These are phyloP conservation scores for Nettapus auritus DNA, from an alignment of 2,113 vertebrate species.

Conservation along the genomic window DNA sequence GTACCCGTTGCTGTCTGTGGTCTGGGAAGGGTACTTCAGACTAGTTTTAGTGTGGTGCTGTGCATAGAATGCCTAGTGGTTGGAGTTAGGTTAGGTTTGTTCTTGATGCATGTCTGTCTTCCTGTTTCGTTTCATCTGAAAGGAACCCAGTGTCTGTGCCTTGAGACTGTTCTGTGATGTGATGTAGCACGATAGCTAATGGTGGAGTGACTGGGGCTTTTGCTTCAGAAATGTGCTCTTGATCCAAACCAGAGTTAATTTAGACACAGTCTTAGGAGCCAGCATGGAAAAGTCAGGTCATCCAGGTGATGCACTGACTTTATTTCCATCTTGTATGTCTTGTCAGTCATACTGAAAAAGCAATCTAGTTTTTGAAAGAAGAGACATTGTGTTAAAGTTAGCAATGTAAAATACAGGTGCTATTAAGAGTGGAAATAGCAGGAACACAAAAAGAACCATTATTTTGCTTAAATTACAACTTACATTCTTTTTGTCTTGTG, in stretches of 20 bases:
- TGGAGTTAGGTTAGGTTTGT: not conserved
- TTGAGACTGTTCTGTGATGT: not conserved
- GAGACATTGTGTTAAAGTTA: not conserved
- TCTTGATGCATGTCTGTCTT: not conserved
- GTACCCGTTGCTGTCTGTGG: rapidly evolving
- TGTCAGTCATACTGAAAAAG: not conserved
- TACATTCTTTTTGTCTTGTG: not conserved
- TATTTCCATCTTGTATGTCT: not conserved
- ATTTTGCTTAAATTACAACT: not conserved
- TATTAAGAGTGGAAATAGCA: not conserved
- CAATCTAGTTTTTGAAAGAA: not conserved
- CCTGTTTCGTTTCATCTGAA: not conserved
- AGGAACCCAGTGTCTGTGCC: not conserved
- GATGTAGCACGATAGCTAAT: not conserved
- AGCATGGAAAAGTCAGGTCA: not conserved
- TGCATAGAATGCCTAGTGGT: not conserved
- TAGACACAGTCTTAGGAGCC: not conserved
- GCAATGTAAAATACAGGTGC: not conserved
- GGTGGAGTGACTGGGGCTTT: not conserved
- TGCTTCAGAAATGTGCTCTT: not conserved
- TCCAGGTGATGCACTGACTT: not conserved
- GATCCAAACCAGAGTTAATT: not conserved
- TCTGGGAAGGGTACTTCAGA: not conserved
- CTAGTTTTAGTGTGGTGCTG: not conserved
- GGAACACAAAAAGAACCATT: not conserved